Evolutionary conservation across 2,113 vertebrate genomes (phyloP), one percentile per base, ranked within the genome.

Genomic region (Rhadina sibilatrix): DNA sequence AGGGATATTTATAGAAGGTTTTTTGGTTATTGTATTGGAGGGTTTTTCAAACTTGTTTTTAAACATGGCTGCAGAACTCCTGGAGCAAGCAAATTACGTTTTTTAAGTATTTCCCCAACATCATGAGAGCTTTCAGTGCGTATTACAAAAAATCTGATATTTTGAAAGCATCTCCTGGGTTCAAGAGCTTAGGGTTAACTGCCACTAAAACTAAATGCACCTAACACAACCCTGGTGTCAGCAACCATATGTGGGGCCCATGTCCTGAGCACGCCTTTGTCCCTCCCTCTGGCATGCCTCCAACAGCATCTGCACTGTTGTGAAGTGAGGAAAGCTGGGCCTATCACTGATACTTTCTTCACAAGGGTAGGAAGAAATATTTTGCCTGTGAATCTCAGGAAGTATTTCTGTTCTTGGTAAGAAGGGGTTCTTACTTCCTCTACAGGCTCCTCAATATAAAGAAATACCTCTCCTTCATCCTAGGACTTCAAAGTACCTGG

Each of bases 81-180:
- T 53, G 44, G 21, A 16, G 52, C 24, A 16, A 87, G 38, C 0
- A 0, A 31, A 54, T 50, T 20, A 23, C 0, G 0, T 54, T 71
- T 70, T 70, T 46, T 25, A 46, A 49, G 28, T 37, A 52, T 25
- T 81, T 25, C 35, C 35, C 15, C 3, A 6, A 38, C 15, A 60
- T 4, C 0, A 0, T 4, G 22, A 80, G 57, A 76, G 23, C 49
- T 17, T 65, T 20, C 59, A 72, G 40, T 1, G 20, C 33, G 3
- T 9, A 2, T 10, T 15, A 63, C 20, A 80, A 54, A 50, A 60
- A 42, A 50, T 5, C 17, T 16, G 38, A 0, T 22, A 13, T 24
- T 64, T 63, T 92, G 37, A 50, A 68, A 87, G 16, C 20, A 37
- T 38, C 44, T 35, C 6, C 59, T 49, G 37, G 4, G 23, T 35